phyloP scores from a whole-genome alignment of 2,888 invertebrate species.

The Polia nebulosa region DNA sequence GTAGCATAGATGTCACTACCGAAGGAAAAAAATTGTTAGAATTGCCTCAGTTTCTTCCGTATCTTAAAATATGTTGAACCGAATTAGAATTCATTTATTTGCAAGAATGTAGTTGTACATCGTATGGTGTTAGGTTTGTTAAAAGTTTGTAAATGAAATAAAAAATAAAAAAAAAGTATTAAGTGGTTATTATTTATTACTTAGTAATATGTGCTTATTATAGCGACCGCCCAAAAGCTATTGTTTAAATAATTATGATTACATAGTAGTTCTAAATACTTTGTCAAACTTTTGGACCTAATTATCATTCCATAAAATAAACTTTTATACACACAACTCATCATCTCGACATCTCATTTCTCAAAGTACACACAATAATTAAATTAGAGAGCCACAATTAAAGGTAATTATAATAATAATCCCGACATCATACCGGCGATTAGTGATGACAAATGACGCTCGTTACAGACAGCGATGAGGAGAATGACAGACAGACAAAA shows the following conservation, averaged over 20 bases:
- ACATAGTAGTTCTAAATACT: too few species aligned
- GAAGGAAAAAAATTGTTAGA: too few species aligned
- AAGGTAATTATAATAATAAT: slow-evolving; percentile 51
- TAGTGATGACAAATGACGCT: slow-evolving; percentile 54
- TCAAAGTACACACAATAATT: slow-evolving; percentile 36
- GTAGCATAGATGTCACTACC: slow-evolving; percentile 27
- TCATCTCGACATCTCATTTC: slow-evolving; percentile 15
- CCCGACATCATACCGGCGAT: slow-evolving; percentile 30
- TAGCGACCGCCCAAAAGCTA: neutral
- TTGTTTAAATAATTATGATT: too few species aligned
- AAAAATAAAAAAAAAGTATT: neutral
- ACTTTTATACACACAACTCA: neutral
- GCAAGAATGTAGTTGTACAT: too few species aligned
- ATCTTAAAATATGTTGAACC: neutral
- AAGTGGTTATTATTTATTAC: neutral
- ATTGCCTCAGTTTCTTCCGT: neutral
- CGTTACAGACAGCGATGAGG: slow-evolving; percentile 29
- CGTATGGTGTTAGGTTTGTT: too few species aligned
- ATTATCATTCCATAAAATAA: neutral
- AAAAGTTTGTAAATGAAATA: too few species aligned
- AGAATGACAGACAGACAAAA: slow-evolving; percentile 28
- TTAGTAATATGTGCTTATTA: too few species aligned
- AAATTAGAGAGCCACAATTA: slow-evolving; percentile 55
- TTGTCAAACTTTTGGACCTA: too few species aligned
- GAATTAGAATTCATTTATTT: too few species aligned